These are phyloP conservation scores for Chrysochloris asiatica DNA, from an alignment of 2,113 vertebrate genomes.

Conservation along the genomic window DNA sequence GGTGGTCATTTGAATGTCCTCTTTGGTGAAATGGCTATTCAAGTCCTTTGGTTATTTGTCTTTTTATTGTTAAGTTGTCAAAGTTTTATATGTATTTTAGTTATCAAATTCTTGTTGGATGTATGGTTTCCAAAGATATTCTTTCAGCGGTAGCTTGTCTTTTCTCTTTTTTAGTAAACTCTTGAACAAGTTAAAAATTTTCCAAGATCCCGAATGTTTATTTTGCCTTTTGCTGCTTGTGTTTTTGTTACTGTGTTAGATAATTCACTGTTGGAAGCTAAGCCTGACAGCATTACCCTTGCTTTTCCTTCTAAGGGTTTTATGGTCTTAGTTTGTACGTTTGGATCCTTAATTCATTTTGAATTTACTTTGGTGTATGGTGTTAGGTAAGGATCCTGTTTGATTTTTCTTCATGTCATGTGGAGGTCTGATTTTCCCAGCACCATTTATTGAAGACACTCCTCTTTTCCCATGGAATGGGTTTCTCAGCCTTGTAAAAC, in stretches of 20 bases:
- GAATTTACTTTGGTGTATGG: background rate
- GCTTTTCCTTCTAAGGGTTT: background rate
- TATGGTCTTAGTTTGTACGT: background rate
- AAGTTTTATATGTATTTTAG: background rate
- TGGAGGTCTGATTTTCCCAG: background rate
- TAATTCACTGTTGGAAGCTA: too few relatives aligned
- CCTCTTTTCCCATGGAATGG: background rate
- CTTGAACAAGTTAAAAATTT: background rate
- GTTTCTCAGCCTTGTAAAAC: background rate
- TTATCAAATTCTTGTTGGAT: background rate
- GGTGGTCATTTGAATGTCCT: background rate
- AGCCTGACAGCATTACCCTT: too few relatives aligned
- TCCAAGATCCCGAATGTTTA: background rate
- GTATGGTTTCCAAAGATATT: background rate
- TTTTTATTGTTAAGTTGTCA: background rate
- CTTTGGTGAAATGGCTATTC: background rate
- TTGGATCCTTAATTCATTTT: background rate
- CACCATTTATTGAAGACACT: background rate
- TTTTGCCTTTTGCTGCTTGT: background rate
- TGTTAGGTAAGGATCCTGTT: background rate
- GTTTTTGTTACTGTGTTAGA: background rate
- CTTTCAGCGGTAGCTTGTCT: background rate
- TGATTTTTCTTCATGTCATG: background rate
- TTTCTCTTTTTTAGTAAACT: background rate
- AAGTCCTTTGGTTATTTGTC: background rate